Conservation (phyloP, 2,113 vertebrate species). For the Protobothrops mucrosquamatus region DNA sequence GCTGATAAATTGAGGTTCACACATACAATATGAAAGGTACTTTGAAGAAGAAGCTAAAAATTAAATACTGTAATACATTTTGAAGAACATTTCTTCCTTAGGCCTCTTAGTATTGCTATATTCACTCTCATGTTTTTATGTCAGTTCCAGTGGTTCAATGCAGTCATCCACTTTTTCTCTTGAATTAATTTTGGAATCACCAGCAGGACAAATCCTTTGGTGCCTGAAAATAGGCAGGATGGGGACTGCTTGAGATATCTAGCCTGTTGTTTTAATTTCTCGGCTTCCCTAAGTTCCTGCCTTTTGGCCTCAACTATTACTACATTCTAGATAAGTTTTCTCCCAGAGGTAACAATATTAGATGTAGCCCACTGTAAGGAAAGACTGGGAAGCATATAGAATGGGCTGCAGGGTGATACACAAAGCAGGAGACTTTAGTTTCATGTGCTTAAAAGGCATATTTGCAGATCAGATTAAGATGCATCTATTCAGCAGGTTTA, state of each 20-base stretch:
- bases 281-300: background rate
- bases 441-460: background rate
- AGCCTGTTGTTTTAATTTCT: background rate
- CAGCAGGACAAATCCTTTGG: background rate
- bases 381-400: background rate
- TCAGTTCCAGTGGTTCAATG: fast-evolving
- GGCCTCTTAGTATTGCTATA: background rate
- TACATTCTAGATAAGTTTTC: background rate
- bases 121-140: background rate
- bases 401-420: background rate
- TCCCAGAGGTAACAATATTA: background rate
- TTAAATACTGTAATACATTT: background rate
- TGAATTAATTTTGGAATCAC: background rate
- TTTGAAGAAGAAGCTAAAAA: background rate
- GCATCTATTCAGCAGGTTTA: background rate
- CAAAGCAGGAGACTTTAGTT: background rate
- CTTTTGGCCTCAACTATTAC: too few species aligned
- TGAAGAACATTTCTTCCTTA: background rate
- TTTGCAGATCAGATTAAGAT: background rate
- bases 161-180: background rate
- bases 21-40: background rate
- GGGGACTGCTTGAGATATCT: background rate
- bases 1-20: background rate
- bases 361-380: background rate
- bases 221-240: background rate